Base-by-base conservation (phyloP, 2,113 vertebrate species). In the Theropithecus gelada region DNA sequence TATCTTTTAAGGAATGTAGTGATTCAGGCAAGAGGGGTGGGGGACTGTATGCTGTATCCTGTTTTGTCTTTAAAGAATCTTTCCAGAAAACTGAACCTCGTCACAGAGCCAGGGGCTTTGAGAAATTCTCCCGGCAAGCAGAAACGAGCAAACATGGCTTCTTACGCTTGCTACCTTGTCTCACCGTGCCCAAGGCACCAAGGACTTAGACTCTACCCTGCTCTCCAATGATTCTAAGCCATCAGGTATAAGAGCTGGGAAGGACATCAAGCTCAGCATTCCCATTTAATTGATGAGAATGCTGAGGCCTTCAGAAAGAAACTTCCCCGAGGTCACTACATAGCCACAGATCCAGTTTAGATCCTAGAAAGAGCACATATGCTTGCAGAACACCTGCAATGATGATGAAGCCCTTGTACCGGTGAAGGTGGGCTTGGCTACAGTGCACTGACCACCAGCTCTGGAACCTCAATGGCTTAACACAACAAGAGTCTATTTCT, bases 371-470 rank as follows among this genome's bases (percentile, higher is more conserved):
- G n/a, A 55, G 16, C 22, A 48, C 30, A 17, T 0, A 18, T 0
- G 2, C 17, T 40, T 70, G 2, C 70, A 78, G 48, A 57, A 32
- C 1, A 2, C 17, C 70, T 48, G 32, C 25, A 25, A 6, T 0
- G 4, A 6, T 50, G 12, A 55, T 30, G 18, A 40, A 35, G 35
- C 48, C 64, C 66, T 73, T 5, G 0, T 25, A 27, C 61, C 0
- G 3, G 40, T 25, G 27, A 68, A n/a, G 6, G 61, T n/a, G 0
- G n/a, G 22, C 43, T 3, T 35, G 68, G 55, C 52, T 68, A 2
- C 1, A 23, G n/a, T 22, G 18, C 27, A 4, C 8, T 38, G 57
- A 59, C 12, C 57, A 57, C 55, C 75, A 66, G 52, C 6, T 45
- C 78, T 35, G 45, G 48, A 61, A 73, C 48, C 16, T 40, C 83